Percentiles rank a stretch among this genome's conserved stretches.
Conservation (phyloP, 2,113 vertebrate genomes). For the Setophaga petechia region DNA sequence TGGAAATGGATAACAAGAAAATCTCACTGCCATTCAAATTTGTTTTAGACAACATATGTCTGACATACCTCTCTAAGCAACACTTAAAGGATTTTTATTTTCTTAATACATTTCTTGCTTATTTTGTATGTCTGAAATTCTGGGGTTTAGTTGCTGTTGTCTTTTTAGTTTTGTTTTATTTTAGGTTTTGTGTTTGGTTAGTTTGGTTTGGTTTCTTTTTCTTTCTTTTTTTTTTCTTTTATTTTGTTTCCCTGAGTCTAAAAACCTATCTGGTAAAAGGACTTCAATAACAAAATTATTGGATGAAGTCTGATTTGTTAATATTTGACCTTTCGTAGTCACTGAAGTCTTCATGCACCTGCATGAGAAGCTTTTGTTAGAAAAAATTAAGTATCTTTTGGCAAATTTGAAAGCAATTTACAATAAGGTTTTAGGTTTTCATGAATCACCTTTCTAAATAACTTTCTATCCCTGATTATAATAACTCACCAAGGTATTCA, state of each 20-base stretch:
- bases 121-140: not conserved
- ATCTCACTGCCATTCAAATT: not conserved
- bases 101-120: not conserved
- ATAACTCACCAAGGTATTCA: not conserved
- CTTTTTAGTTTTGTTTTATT: not conserved
- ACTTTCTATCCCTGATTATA: not conserved
- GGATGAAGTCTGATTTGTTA: not conserved
- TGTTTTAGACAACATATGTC: not conserved
- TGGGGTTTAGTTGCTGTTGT: not conserved
- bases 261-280: not conserved
- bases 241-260: not conserved
- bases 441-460: not conserved
- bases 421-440: not conserved
- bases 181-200: too few relatives aligned
- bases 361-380: not conserved
- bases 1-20: not conserved
- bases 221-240: too few relatives aligned
- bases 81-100: accelerated
- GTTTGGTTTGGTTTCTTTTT: not conserved
- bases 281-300: not conserved
- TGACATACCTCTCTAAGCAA: not conserved
- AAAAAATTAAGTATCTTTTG: not conserved
- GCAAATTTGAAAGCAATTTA: not conserved
- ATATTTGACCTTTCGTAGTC: not conserved
- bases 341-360: not conserved